Evolutionary conservation across 2,113 vertebrate genomes (phyloP).

Genomic region (Podarcis muralis): DNA sequence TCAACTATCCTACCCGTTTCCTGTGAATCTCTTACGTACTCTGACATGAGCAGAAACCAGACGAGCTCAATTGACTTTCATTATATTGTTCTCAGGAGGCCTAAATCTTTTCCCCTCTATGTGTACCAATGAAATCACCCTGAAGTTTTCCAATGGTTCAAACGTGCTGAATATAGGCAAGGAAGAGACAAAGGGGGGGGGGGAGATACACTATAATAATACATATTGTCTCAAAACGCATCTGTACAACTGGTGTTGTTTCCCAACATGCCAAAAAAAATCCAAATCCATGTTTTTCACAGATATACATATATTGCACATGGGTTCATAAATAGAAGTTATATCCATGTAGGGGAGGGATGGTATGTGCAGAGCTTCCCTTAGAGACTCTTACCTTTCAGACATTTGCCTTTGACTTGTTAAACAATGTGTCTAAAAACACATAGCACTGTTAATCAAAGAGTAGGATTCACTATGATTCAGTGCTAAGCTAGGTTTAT

Average conservation of each 20-base stretch:
- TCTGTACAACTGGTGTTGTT: background rate
- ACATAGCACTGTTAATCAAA: background rate
- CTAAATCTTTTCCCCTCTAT: background rate
- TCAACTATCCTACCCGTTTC: background rate
- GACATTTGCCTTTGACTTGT: background rate
- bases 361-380: too few species aligned
- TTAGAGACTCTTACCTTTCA: background rate
- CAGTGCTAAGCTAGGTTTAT: background rate
- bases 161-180: background rate
- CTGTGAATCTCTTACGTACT: background rate
- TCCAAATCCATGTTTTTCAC: background rate
- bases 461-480: background rate
- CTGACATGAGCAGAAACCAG: background rate
- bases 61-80: background rate
- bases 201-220: background rate
- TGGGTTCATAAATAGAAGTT: background rate
- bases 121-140: background rate
- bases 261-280: background rate
- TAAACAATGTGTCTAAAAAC: background rate
- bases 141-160: background rate
- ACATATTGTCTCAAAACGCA: background rate
- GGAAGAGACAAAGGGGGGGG: too few species aligned
- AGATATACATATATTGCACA: background rate
- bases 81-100: background rate
- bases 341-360: background rate